These are phyloP conservation scores for Wasmannia auropunctata DNA, from an alignment of 1,140 invertebrate genomes.

Conservation along the genomic window DNA sequence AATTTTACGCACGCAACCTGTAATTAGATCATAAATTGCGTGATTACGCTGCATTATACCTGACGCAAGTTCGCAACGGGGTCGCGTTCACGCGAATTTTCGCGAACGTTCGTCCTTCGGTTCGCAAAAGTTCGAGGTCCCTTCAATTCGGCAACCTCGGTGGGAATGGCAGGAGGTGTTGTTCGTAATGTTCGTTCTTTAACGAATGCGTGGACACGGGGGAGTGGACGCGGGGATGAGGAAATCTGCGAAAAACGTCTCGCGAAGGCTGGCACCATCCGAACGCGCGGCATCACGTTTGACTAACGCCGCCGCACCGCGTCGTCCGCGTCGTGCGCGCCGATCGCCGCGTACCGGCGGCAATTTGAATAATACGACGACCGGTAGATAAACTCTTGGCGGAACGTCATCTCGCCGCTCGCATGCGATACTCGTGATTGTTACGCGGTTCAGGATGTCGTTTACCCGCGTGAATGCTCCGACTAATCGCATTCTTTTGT, in stretches of 20 bases:
- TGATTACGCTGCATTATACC: not conserved
- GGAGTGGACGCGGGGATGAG: not conserved
- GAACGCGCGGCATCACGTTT: slow-evolving; percentile 40
- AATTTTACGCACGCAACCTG: not conserved
- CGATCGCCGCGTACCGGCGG: not conserved
- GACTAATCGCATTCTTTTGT: slow-evolving; percentile 8
- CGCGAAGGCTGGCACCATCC: not conserved
- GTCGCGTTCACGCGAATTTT: not conserved
- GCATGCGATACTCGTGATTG: slow-evolving; percentile 48
- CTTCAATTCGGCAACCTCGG: not conserved
- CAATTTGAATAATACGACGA: slow-evolving; percentile 67
- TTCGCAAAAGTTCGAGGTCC: not conserved
- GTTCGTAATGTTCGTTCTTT: not conserved
- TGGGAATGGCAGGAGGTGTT: too few species aligned
- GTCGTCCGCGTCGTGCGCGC: not conserved
- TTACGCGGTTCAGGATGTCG: slow-evolving; percentile 2
- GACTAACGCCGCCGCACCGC: slow-evolving; percentile 34
- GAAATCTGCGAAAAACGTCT: not conserved
- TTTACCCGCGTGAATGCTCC: slow-evolving; percentile 44
- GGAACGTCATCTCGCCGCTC: slow-evolving; percentile 10
- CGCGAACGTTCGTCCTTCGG: not conserved
- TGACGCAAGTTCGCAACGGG: not conserved
- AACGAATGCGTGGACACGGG: not conserved
- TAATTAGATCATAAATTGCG: slow-evolving; percentile 32
- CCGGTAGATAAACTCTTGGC: slow-evolving; percentile 48